Percentiles rank a stretch among this genome's conserved stretches.
Evolutionary conservation across 2,113 vertebrate genomes (phyloP).

Genomic region (Suricata suricatta): DNA sequence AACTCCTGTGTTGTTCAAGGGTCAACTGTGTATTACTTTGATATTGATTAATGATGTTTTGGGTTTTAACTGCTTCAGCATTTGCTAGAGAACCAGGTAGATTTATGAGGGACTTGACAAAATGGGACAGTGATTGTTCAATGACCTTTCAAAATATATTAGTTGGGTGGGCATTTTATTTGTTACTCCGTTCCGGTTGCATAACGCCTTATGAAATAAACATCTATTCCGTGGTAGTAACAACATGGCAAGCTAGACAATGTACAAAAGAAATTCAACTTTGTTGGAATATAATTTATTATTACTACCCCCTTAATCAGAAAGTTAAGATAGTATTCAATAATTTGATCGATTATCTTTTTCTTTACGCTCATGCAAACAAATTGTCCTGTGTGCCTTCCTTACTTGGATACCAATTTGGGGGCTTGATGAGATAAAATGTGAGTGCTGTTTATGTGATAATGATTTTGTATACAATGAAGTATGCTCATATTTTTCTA

Average conservation of each 20-base stretch:
- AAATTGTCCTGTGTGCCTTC: background rate
- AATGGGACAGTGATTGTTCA: background rate
- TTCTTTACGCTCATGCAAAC: background rate
- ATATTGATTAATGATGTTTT: background rate
- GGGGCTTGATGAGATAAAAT: background rate
- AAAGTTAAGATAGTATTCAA: background rate
- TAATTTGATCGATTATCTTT: slow-evolving; percentile 8
- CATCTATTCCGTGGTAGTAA: background rate
- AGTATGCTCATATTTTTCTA: background rate
- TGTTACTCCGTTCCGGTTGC: background rate
- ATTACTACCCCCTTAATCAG: background rate
- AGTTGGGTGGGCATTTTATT: background rate
- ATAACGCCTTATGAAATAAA: background rate
- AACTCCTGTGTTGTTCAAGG: background rate
- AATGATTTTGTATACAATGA: background rate
- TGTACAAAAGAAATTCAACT: background rate
- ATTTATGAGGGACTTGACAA: background rate
- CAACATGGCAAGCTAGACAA: background rate
- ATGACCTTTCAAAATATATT: background rate
- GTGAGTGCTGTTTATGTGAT: background rate
- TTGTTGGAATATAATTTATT: background rate
- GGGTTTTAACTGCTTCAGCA: background rate
- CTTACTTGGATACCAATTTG: slow-evolving; percentile 12
- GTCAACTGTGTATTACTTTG: background rate
- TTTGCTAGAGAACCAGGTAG: background rate